Evolutionary conservation across 2,888 invertebrate genomes (phyloP).

Genomic region (Limnephilus rhombicus): DNA sequence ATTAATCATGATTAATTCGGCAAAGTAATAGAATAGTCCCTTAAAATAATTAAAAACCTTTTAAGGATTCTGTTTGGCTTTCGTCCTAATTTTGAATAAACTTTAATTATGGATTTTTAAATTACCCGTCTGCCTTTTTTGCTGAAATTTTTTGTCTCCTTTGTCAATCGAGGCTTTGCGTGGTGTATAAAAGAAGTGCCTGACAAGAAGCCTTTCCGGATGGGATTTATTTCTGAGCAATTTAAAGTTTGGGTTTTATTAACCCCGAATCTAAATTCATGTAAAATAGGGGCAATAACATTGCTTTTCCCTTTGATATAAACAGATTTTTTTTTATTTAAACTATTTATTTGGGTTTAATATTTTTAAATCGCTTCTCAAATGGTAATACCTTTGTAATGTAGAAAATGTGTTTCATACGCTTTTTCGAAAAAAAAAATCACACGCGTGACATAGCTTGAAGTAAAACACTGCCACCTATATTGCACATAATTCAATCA

Average conservation of each 20-base stretch:
- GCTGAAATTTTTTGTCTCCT: background rate
- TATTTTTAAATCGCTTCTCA: too few relatives aligned
- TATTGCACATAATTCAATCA: too few relatives aligned
- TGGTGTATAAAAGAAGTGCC: background rate
- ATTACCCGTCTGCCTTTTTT: conserved; percentile 8
- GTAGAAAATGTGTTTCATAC: too few relatives aligned
- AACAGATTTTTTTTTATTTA: too few relatives aligned
- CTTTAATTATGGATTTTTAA: conserved; percentile 9
- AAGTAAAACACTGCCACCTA: too few relatives aligned
- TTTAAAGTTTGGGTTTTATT: background rate
- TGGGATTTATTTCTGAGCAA: background rate
- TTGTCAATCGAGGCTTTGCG: background rate
- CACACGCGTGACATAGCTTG: too few relatives aligned
- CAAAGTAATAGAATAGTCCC: background rate
- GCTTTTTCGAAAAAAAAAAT: too few relatives aligned
- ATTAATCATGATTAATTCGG: background rate
- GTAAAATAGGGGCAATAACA: background rate
- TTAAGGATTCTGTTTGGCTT: conserved; percentile 10
- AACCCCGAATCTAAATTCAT: background rate
- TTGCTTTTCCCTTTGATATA: background rate
- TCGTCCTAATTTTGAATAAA: background rate
- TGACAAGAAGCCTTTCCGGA: background rate
- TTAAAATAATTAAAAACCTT: conserved; percentile 9
- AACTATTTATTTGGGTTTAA: too few relatives aligned
- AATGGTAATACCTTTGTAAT: too few relatives aligned